Base-by-base conservation (phyloP, 2,888 invertebrate species). In the Bruchidius siliquastri region DNA sequence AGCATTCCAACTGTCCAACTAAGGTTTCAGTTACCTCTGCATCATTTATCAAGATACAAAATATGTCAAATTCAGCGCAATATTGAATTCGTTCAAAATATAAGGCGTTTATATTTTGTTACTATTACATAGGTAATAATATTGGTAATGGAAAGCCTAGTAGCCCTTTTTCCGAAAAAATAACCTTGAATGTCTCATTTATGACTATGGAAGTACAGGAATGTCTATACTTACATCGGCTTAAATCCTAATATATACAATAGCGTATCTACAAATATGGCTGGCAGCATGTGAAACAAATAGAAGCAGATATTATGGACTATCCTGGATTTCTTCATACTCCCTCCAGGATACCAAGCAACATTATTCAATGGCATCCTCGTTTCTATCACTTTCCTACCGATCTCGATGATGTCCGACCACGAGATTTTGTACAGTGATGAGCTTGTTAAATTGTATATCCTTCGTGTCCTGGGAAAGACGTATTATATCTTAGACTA, bases 251-350 rank as follows among this genome's bases (percentile, higher is more conserved):
- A 87, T 69, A 96, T 87, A 82, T 92, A 90, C 66, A 95, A 90
- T 0, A 96, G 85, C 0, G 91, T 86, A 84, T 99, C 99, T 32
- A 96, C 89, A 70, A 97, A 85, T 74, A 96, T 89, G 0, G 98
- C 98, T 0, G 98, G 98, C 71, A 97, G 85, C 89, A 94, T 92
- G 86, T 99, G 99, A 87, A 96, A 96, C 74, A 98, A 88, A 72
- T 96, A 86, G 77, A 94, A 91, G 84, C 94, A 95, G 76, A 96
- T 90, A 82, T 93, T 93, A 87, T 98, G 96, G 74, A 93, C 82
- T 2, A 93, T 83, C 67, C 93, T 90, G 71, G 91, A 93, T 77
- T 90, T 92, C 83, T 95, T 96, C 93, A 96, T 95, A 0, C 94
- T 94, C 2, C 96, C 96, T 1, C 95, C 95, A 0, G 96, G 96